phyloP scores from a whole-genome alignment of 2,888 invertebrate species.

The Brenthis daphne region DNA sequence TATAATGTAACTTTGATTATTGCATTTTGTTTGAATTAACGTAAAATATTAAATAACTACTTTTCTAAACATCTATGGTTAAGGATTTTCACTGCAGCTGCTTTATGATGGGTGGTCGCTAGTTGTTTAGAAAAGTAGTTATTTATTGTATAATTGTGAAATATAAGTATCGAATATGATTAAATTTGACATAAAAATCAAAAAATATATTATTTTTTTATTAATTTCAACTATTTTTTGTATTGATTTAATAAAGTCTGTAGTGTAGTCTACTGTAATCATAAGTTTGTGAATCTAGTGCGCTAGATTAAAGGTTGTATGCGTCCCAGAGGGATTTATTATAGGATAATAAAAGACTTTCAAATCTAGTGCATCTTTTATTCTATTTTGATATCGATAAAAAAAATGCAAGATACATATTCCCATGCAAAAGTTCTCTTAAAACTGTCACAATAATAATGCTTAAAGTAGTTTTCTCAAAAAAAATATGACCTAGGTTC shows the following conservation, averaged over 20 bases:
- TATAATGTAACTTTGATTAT: neutral
- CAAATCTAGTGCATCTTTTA: neutral
- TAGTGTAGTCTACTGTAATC: neutral
- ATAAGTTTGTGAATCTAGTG: constrained; percentile 35
- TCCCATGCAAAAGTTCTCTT: no score
- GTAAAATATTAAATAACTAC: neutral
- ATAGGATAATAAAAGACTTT: constrained; percentile 37
- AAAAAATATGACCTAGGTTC: no score
- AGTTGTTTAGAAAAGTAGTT: neutral
- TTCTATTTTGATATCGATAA: no score
- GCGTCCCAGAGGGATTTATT: constrained; percentile 36
- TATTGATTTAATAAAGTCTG: neutral
- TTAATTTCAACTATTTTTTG: neutral
- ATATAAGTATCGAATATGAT: neutral
- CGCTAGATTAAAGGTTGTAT: constrained; percentile 41
- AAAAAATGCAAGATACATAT: no score
- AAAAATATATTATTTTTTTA: neutral
- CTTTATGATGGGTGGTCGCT: neutral
- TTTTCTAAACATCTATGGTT: neutral
- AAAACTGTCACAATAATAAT: no score
- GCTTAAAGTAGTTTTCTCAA: no score
- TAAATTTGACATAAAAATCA: constrained; percentile 7
- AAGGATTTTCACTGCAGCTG: neutral
- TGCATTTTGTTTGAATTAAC: constrained; percentile 2
- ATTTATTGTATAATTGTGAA: neutral